Evolutionary conservation across 2,797 vertebrate species (phyloP), one percentile per base, ranked within the genome.

Genomic region (Clamator glandarius): DNA sequence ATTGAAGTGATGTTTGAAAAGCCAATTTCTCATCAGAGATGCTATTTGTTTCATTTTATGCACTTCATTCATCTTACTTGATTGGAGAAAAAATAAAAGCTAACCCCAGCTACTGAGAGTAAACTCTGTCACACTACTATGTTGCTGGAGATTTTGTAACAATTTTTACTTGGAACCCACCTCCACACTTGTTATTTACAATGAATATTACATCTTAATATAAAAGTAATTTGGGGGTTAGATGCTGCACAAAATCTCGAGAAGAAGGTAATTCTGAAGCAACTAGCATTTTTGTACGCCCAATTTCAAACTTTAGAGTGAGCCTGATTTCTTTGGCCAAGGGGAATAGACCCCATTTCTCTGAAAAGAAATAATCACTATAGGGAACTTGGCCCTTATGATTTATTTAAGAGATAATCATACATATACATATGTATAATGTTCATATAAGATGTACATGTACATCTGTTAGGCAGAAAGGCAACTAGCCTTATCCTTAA

Each of bases 1-100:
- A 92, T 93, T 91, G 67, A 91, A 90, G 76, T 91, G 80, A 90
- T 84, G 39, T 90, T 96, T 92, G 68, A 89, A 87, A 93, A 95
- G 76, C 3, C 10, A 74, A 26, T 90, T 96, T 95, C 72, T 80
- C 3, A 2, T 87, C 87, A 79, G 80, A 84, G 80, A 74, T 87
- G 39, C 46, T 89, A 87, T 96, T 97, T 87, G 81, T 96, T 95
- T 93, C 81, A 69, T 93, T 96, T 96, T 68, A 81, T 91, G 76
- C 39, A 50, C 64, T 96, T 96, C 92, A 96, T 95, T 95, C 83
- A 82, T 96, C 44, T 76, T 86, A 67, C 76, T 26, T 91, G 69
- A 76, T 64, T 89, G 81, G 59, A 87, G n/a, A n/a, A 73, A 94
- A 94, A 94, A 73, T 31, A 90, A 86, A 90, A 93, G 23, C 51